Base-by-base conservation (phyloP, 1,140 invertebrate genomes). In the Nymphalis io region DNA sequence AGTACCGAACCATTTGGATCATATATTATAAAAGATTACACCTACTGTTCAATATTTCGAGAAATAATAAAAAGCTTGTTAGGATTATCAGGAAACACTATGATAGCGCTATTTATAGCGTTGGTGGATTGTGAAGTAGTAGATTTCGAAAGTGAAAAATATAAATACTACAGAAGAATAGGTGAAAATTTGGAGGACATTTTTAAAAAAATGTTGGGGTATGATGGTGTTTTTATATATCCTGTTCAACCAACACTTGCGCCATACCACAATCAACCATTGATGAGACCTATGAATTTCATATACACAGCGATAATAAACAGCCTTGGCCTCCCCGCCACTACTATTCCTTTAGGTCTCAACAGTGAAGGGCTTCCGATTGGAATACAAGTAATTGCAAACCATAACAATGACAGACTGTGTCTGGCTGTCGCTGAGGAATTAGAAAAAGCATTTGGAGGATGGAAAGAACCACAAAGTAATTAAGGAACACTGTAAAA, bases 301-400 rank as follows among this genome's bases (percentile, higher is more conserved):
- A 93, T 94, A 4, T 99, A 99, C 82, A 98, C 97, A 4, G 96
- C 95, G 2, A 95, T 99, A 70, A 96, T 99, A 67, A 99, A 99
- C 92, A 95, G 97, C 15, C 89, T 99, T 20, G 96, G 96, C 10
- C 92, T 99, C 11, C 98, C 98, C 6, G 96, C 97, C 0, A 99
- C 97, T 0, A 95, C 97, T 72, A 95, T 97, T 70, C 98, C 94
- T 2, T 90, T 99, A 82, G 98, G 98, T 13, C 87, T 99, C 20
- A 95, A 95, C 74, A 93, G 93, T 61, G 94, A 97, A 76, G 97
- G 98, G 3, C 88, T 99, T 67, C 98, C 98, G 0, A 93, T 99
- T 75, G 97, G 98, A 40, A 93, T 98, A 64, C 98, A 99, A 89
- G 94, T 96, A 2, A 89, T 94, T 39, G 91, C 94, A n/a, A 94